Evolutionary conservation across 2,888 invertebrate genomes (phyloP), one percentile per base, ranked within the genome.

Genomic region (Sericinus montela): DNA sequence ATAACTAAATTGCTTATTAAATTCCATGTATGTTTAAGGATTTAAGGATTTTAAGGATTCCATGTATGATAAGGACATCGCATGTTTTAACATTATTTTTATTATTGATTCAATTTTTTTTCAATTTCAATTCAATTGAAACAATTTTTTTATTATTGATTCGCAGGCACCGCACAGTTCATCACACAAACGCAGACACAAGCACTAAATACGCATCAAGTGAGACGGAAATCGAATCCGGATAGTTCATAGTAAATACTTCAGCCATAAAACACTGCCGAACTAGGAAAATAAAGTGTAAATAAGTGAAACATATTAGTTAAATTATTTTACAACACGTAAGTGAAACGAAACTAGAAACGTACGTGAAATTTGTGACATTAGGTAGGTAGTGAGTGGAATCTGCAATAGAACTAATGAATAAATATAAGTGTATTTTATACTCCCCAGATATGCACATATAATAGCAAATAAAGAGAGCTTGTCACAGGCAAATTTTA

Each of bases 181-280:
- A 84, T 87, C 62, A 78, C 78, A 13, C 86, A 86, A 59, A 77
- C 82, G 46, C 84, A 82, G 56, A 76, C 80, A 49, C 84, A 84
- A 56, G 76, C 80, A 37, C 56, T 87, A 50, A 83, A 75, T 45
- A 72, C 83, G 32, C 87, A 86, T 30, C 87, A 86, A 62, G 85
- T 85, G 59, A 67, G 88, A 52, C 76, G 88, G 67, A 87, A 88
- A 82, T 88, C 88, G n/a, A 87, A 87, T 61, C 76, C 86, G 30
- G 88, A 88, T 69, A 86, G 86, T 69, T 87, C 86, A 72, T 87
- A 86, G 85, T 82, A 68, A 69, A 62, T 47, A 57, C 55, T 57
- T 45, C 47, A 61, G 54, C 34, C 23, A 30, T 56, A 63, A 55
- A 41, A 55, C 66, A 71, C 69, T 73, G 69, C 72, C 74, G 61